Base-by-base conservation (phyloP, 2,797 vertebrate genomes). In the Enteromius radiatus region DNA sequence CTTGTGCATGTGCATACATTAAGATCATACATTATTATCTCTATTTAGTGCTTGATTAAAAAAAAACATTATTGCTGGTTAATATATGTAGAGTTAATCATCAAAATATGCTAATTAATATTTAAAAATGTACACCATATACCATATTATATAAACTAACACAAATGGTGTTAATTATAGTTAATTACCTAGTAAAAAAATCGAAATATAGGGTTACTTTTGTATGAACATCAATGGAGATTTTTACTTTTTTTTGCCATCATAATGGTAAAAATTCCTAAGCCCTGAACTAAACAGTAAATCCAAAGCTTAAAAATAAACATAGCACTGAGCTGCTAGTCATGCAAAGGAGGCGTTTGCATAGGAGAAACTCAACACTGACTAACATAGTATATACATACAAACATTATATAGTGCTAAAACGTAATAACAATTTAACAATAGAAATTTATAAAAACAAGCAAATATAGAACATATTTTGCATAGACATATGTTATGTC, bases 191-290 rank as follows among this genome's bases (percentile, higher is more conserved):
- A 14, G 23, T 4, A 26, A 70, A 69, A 17, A 41, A 61, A n/a
- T 19, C 26, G 28, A 9, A 21, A 31, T 21, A 71, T 19, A 49
- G 28, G 45, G 45, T 49, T 49, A 21, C 10, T 14, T 73, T 52
- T 52, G 4, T 33, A 52, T 52, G 45, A 12, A 73, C 10, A 33
- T 73, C 28, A 73, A 33, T 4, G 5, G 45, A 17, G 17, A 71
- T 21, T 21, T 9, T 3, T 49, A n/a, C 1, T 12, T 56, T 59
- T 52, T 47, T 47, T 71, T 33, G 45, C 28, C 70, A 73, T 52
- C 45, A 33, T 33, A n/a, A 73, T 52, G 70, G 28, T 52, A 52
- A 8, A 73, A 73, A 52, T 73, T 52, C 45, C 70, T 52, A 28
- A 56, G 49, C 33, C 21, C 49, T 56, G 4, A 2, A 56, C 14